Conservation (phyloP, 1,140 invertebrate genomes). For the Trachymyrmex septentrionalis region DNA sequence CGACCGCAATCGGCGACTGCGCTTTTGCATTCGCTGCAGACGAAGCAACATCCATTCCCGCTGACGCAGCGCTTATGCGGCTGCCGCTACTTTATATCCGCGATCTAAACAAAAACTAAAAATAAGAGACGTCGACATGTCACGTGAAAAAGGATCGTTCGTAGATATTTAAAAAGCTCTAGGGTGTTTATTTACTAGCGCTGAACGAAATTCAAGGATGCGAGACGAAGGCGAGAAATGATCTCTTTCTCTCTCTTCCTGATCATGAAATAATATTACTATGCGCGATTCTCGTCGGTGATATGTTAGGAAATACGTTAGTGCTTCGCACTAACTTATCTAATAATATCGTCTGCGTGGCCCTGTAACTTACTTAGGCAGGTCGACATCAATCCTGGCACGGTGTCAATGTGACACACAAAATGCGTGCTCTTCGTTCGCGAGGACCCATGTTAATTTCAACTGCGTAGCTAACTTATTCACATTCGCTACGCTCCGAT, state of each 20-base stretch:
- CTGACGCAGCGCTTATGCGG: constrained; percentile 25
- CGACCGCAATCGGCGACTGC: constrained; percentile 5
- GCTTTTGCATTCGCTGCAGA: constrained; percentile 26
- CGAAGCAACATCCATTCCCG: constrained; percentile 25
- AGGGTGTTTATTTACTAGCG: background rate
- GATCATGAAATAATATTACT: background rate
- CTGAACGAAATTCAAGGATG: constrained; percentile 7
- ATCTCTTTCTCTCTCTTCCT: background rate
- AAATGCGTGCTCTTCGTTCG: constrained; percentile 58
- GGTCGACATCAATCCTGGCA: constrained; percentile 80
- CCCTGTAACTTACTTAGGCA: constrained; percentile 77
- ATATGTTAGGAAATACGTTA: constrained; percentile 70
- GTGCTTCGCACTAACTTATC: constrained; percentile 53
- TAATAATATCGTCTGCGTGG: constrained; percentile 78
- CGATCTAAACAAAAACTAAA: constrained; percentile 41
- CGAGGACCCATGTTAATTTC: constrained; percentile 31
- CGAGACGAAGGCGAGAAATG: background rate
- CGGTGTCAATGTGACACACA: constrained; percentile 80
- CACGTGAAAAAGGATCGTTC: background rate
- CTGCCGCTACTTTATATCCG: background rate
- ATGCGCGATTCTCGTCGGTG: background rate
- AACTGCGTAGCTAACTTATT: constrained; percentile 15
- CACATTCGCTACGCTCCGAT: background rate
- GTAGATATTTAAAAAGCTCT: constrained; percentile 7
- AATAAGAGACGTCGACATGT: constrained; percentile 25